A percentile compares a stretch with the other conserved stretches of the same genome.
Evolutionary conservation across 2,888 invertebrate species (phyloP).

Genomic region (Scrobipalpa costella): DNA sequence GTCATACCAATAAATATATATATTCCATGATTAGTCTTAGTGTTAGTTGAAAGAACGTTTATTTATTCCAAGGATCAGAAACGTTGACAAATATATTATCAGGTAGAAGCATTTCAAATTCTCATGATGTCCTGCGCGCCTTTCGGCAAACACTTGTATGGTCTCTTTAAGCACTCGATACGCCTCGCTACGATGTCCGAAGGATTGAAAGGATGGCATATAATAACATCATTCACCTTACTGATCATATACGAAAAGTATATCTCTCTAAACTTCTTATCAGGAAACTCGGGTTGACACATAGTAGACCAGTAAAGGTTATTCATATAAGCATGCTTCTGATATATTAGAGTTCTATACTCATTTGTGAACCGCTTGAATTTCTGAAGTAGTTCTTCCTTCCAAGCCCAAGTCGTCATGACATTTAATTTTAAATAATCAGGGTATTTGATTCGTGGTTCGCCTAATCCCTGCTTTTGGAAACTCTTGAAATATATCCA

Average conservation of each 20-base stretch:
- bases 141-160: too few species aligned
- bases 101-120: too few species aligned
- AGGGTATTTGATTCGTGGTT: conserved; percentile 41
- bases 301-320: conserved; percentile 61
- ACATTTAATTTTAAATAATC: conserved; percentile 46
- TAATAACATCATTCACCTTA: background rate
- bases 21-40: too few species aligned
- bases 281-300: conserved; percentile 65
- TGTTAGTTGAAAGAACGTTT: too few species aligned
- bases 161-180: background rate
- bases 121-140: background rate
- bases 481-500: conserved; percentile 56
- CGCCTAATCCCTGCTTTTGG: conserved; percentile 48
- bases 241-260: conserved; percentile 58
- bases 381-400: conserved; percentile 52
- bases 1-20: too few species aligned
- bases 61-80: too few species aligned
- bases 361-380: conserved; percentile 52
- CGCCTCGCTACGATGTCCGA: background rate
- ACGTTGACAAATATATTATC: too few species aligned
- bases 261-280: conserved; percentile 70
- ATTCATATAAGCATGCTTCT: conserved; percentile 44
- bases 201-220: background rate
- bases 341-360: conserved; percentile 54
- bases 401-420: conserved; percentile 56